phyloP scores from a whole-genome alignment of 2,888 invertebrate genomes.

The Zhuqinia jingwanae region DNA sequence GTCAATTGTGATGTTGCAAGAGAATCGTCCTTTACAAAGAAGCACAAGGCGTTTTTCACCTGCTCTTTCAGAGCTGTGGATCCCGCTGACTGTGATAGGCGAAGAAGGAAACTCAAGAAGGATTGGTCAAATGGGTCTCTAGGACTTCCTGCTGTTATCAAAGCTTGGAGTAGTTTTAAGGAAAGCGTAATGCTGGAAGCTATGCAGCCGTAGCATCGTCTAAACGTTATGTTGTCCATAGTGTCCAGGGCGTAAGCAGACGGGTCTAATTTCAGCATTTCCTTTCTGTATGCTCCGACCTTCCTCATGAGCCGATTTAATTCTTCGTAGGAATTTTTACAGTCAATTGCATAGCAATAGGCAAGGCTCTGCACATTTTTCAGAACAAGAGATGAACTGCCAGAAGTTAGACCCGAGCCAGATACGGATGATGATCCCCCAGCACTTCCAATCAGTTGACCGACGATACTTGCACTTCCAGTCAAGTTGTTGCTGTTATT shows the following conservation, averaged over 20 bases:
- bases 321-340: slow-evolving; percentile 96
- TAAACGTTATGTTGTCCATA: slow-evolving; percentile 78
- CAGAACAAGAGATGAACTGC: slow-evolving; percentile 77
- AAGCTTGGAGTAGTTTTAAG: slow-evolving; percentile 78
- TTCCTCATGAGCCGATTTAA: slow-evolving; percentile 86
- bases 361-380: slow-evolving; percentile 91
- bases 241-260: slow-evolving; percentile 77
- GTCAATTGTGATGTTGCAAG: slow-evolving; percentile 78
- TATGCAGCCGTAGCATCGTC: slow-evolving; percentile 91
- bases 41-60: slow-evolving; percentile 79
- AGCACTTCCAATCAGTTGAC: slow-evolving; percentile 45
- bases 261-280: slow-evolving; percentile 78
- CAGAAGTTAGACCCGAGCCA: slow-evolving; percentile 38
- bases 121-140: slow-evolving; percentile 77
- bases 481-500: slow-evolving; percentile 50
- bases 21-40: slow-evolving; percentile 79
- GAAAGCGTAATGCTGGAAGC: slow-evolving; percentile 79
- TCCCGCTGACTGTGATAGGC: slow-evolving; percentile 78
- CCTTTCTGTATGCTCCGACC: slow-evolving; percentile 77
- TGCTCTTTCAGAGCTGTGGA: slow-evolving; percentile 79
- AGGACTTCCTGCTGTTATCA: slow-evolving; percentile 79
- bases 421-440: slow-evolving; percentile 33
- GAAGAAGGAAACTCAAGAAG: slow-evolving; percentile 78
- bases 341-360: slow-evolving; percentile 97
- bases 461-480: slow-evolving; percentile 30